These are phyloP conservation scores for Silurus glanis DNA, from an alignment of 2,113 vertebrate species.

Conservation along the genomic window DNA sequence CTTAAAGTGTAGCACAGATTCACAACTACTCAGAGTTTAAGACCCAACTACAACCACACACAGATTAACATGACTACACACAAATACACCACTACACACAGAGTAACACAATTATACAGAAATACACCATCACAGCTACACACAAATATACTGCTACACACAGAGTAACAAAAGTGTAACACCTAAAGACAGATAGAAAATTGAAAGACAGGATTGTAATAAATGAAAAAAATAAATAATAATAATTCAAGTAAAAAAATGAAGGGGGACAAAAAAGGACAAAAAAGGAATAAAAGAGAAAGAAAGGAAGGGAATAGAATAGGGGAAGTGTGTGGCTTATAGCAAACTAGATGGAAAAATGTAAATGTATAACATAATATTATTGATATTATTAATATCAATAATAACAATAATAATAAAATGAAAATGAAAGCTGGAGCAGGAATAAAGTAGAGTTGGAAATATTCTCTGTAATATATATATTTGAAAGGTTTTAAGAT, in stretches of 20 bases:
- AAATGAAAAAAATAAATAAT: too few relatives aligned
- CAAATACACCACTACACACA: neutral
- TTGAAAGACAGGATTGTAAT: too few relatives aligned
- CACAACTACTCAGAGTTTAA: neutral
- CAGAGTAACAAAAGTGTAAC: neutral
- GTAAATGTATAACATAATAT: neutral
- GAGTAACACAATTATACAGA: neutral
- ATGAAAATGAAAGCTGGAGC: too few relatives aligned
- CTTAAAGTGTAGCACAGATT: neutral
- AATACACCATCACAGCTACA: neutral
- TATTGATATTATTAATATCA: constrained; percentile 9
- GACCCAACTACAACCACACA: neutral
- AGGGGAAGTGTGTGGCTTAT: too few relatives aligned
- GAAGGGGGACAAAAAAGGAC: too few relatives aligned
- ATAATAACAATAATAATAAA: constrained; percentile 21
- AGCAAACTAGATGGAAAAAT: too few relatives aligned
- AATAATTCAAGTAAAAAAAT: too few relatives aligned
- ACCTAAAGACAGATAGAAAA: too few relatives aligned
- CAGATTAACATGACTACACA: neutral
- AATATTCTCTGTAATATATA: too few relatives aligned
- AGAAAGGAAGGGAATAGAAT: too few relatives aligned
- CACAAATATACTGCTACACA: neutral
- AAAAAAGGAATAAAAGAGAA: too few relatives aligned
- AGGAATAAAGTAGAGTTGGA: too few relatives aligned
- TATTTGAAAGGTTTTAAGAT: neutral